Evolutionary conservation across 2,888 invertebrate genomes (phyloP).

Genomic region (Erpobdella octoculata): DNA sequence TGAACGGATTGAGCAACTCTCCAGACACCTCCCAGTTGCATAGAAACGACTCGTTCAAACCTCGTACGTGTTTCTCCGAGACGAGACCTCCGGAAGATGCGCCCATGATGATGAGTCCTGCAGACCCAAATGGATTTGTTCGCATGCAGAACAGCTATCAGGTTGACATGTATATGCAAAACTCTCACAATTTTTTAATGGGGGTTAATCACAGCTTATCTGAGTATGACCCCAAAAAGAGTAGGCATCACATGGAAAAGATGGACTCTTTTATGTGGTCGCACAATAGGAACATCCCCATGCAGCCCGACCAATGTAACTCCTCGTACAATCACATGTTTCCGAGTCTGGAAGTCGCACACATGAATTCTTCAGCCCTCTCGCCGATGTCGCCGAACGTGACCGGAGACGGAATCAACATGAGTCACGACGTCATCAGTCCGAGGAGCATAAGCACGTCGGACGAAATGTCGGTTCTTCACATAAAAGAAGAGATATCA

Average conservation of each 20-base stretch:
- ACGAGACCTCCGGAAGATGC: background rate
- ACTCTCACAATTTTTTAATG: background rate
- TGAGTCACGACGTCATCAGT: background rate
- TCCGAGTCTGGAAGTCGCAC: background rate
- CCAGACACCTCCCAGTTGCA: background rate
- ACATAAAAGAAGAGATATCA: constrained; percentile 19
- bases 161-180: constrained; percentile 2
- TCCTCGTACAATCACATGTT: constrained; percentile 3
- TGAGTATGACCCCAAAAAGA: background rate
- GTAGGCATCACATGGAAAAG: background rate
- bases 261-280: background rate
- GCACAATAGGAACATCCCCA: background rate
- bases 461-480: constrained; percentile 18
- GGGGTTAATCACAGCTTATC: background rate
- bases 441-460: constrained; percentile 15
- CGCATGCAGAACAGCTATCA: background rate
- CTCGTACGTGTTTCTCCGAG: background rate
- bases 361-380: background rate
- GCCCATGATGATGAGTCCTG: background rate
- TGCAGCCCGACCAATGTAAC: background rate
- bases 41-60: background rate
- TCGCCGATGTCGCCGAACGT: background rate
- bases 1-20: background rate
- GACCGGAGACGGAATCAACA: background rate
- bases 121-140: background rate